These are phyloP conservation scores for Pseudochaenichthys georgianus DNA, from an alignment of 2,797 vertebrate species.

Conservation along the genomic window DNA sequence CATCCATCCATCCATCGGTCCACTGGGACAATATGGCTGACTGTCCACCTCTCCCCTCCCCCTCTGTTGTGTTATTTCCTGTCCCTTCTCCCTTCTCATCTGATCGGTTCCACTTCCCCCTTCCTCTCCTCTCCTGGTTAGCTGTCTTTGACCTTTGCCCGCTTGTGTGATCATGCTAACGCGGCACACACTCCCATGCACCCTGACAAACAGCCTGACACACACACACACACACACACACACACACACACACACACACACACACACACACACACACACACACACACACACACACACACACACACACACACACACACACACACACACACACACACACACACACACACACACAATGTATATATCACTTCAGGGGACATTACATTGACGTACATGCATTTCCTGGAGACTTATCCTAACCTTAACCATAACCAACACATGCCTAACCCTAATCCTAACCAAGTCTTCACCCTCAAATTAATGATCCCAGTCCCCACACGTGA, in stretches of 20 bases:
- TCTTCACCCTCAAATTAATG: too few species aligned
- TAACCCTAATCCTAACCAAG: too few species aligned
- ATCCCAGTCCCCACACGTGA: too few species aligned
- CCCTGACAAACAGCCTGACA: conserved; percentile 52
- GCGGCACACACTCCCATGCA: conserved; percentile 46
- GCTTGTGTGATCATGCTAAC: conserved; percentile 69
- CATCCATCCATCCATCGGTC: too few species aligned
- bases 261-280: conserved; percentile 23
- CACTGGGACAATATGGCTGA: conserved; percentile 11
- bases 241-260: conserved; percentile 24
- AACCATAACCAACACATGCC: too few species aligned
- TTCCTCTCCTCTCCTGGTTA: conserved; percentile 58
- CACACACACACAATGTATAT: too few species aligned
- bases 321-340: too few species aligned
- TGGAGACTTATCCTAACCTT: too few species aligned
- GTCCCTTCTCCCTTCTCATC: conserved; percentile 33
- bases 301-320: conserved; percentile 15
- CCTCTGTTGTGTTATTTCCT: conserved; percentile 21
- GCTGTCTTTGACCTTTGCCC: conserved; percentile 76
- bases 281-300: conserved; percentile 34
- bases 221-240: conserved; percentile 19
- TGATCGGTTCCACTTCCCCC: conserved; percentile 47
- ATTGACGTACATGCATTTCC: too few species aligned
- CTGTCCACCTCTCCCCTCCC: conserved; percentile 10
- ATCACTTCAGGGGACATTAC: too few species aligned